Percentiles rank a stretch among this genome's conserved stretches.
Evolutionary conservation across 2,888 invertebrate genomes (phyloP).

Genomic region (Drosophila rubida): DNA sequence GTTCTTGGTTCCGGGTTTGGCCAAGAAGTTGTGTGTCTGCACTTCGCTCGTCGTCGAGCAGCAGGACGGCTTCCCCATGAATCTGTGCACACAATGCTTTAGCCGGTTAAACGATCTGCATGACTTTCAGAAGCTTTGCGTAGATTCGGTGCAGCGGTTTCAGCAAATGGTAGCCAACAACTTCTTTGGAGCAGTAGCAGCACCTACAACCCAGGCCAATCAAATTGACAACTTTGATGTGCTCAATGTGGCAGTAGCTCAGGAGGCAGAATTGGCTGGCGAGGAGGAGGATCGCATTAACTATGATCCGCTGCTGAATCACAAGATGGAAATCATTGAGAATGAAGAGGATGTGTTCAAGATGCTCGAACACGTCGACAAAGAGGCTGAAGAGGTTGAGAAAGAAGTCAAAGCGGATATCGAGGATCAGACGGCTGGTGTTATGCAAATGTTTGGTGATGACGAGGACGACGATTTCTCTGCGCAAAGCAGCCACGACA

Average conservation of each 20-base stretch:
- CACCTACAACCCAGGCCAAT: constrained; percentile 10
- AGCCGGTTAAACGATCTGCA: constrained; percentile 78
- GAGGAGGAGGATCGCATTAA: constrained; percentile 80
- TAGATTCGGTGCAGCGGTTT: constrained; percentile 76
- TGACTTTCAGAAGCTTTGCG: constrained; percentile 80
- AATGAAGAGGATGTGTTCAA: constrained; percentile 83
- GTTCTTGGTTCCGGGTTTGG: constrained; percentile 76
- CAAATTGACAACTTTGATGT: constrained; percentile 65
- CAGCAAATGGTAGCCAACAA: constrained; percentile 67
- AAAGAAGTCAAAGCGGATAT: constrained; percentile 58
- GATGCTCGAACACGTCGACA: constrained; percentile 81
- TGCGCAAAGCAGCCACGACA: constrained; percentile 57
- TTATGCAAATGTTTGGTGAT: constrained; percentile 35
- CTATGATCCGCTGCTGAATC: constrained; percentile 79
- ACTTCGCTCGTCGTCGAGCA: constrained; percentile 80
- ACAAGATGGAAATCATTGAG: constrained; percentile 81
- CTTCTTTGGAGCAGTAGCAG: constrained; percentile 21
- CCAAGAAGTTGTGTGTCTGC: constrained; percentile 79
- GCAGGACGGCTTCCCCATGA: constrained; percentile 81
- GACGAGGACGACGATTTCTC: constrained; percentile 56
- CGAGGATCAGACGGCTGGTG: constrained; percentile 22
- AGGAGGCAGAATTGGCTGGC: constrained; percentile 56
- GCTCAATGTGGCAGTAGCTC: constrained; percentile 48
- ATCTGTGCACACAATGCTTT: constrained; percentile 77
- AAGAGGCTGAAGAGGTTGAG: constrained; percentile 70